Base-by-base conservation (phyloP, 1,140 invertebrate species). In the Apis cerana region DNA sequence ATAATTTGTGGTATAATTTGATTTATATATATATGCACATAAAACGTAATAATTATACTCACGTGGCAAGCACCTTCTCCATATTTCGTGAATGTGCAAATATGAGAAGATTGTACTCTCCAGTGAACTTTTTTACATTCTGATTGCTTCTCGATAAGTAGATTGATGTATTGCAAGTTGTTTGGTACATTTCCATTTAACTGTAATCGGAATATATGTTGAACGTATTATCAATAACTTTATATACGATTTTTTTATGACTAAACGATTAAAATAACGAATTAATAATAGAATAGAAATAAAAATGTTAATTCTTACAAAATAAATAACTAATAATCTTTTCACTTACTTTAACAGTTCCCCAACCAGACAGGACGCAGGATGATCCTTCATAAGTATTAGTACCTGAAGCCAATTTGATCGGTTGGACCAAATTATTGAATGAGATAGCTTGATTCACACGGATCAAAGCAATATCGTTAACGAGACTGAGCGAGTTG, bases 81-180 rank as follows among this genome's bases (percentile, higher is more conserved):
- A 54, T 83, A 82, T 83, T 94, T 95, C 13, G 95, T 96, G 69
- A 95, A 93, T 0, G 95, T 95, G 85, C 95, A 96, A 23, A 96
- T 94, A 69, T 96, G 95, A 2, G 84, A 86, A 0, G n/a, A 15
- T 0, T 8, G 48, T 2, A 90, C 1, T 15, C 67, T 27, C 48
- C 8, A 59, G 4, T 87, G 84, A 2, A 12, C 27, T n/a, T 72
- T 0, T n/a, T 77, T 90, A 68, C 92, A 93, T 23, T 84, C 71
- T 2, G 65, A 0, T 11, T 88, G 85, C 0, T 59, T 59, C 1
- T 89, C 86, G 10, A 92, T 75, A 15, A 82, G 71, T 12, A 92
- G 80, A 12, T 89, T 27, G 8, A 93, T 85, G 50, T 89, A 75
- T 75, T 93, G 92, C 15, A 93, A 79, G 0, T 85, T 82, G 69